These are phyloP conservation scores for Axinella damicornis DNA, from an alignment of 37 sponge, comb jelly and placozoan species.

Conservation along the genomic window DNA sequence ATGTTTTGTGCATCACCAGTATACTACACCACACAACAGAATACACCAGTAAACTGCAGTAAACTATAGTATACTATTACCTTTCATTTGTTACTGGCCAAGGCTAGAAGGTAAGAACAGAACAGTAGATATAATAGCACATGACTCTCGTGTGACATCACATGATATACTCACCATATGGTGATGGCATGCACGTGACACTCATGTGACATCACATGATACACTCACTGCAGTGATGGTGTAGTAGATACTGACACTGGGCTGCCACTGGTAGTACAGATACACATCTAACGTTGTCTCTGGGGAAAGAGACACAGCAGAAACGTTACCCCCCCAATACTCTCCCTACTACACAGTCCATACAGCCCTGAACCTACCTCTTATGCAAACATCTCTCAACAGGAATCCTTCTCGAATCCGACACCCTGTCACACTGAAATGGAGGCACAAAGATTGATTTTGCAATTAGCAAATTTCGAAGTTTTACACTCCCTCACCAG, in stretches of 20 bases:
- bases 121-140: neutral
- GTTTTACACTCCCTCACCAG: conserved; percentile 35
- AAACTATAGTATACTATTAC: neutral
- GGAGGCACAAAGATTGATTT: neutral
- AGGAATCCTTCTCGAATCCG: conserved; percentile 77
- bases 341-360: too few species aligned
- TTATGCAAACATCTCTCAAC: conserved; percentile 32
- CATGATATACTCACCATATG: too few species aligned
- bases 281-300: conserved; percentile 43
- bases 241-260: conserved; percentile 73
- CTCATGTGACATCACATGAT: neutral
- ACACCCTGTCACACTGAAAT: conserved; percentile 72
- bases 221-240: conserved; percentile 54
- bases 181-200: too few species aligned
- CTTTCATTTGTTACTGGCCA: conserved; percentile 37
- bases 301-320: conserved; percentile 1
- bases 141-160: too few species aligned
- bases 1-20: neutral
- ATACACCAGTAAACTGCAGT: too few species aligned
- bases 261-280: conserved; percentile 67
- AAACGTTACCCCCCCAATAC: too few species aligned
- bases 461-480: neutral
- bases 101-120: neutral
- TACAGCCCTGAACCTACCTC: conserved; percentile 8
- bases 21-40: too few species aligned